Evolutionary conservation across 1,140 invertebrate genomes (phyloP).

Genomic region (Musca domestica): DNA sequence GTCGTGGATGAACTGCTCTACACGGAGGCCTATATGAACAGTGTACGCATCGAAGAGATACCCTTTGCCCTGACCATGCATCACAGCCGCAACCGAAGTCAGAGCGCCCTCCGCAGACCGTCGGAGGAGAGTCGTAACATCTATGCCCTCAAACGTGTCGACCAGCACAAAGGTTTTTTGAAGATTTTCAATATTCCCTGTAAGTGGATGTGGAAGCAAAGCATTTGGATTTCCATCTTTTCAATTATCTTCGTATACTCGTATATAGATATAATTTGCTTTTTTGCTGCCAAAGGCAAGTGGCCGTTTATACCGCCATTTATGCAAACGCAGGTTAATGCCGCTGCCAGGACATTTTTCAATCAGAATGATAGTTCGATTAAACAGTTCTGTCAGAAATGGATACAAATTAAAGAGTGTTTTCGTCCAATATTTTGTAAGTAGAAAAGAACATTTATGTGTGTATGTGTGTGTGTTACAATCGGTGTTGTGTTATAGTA

Average conservation of each 20-base stretch:
- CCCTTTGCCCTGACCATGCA: slow-evolving; percentile 30
- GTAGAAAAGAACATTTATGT: slow-evolving; percentile 1
- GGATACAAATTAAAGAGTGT: slow-evolving; percentile 49
- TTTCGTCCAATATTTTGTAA: slow-evolving; percentile 46
- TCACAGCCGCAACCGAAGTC: background rate
- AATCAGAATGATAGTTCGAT: slow-evolving; percentile 45
- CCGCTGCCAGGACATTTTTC: slow-evolving; percentile 38
- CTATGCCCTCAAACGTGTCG: slow-evolving; percentile 40
- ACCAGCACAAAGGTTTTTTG: slow-evolving; percentile 42
- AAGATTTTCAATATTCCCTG: slow-evolving; percentile 50
- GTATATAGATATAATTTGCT: slow-evolving; percentile 51
- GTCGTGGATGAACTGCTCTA: slow-evolving; percentile 23
- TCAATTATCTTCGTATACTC: slow-evolving; percentile 9
- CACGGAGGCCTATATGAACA: slow-evolving; percentile 36
- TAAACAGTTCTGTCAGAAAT: slow-evolving; percentile 45
- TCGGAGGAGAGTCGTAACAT: slow-evolving; percentile 25
- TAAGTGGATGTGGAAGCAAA: slow-evolving; percentile 25
- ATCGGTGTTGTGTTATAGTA: background rate
- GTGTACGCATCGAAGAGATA: slow-evolving; percentile 43
- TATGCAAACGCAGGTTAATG: slow-evolving; percentile 44
- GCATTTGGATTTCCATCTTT: background rate
- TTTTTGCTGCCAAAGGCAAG: slow-evolving; percentile 50
- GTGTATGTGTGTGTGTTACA: too few relatives aligned
- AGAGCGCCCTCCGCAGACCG: background rate
- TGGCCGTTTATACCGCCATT: slow-evolving; percentile 51